These are phyloP conservation scores for Myrmecophaga tridactyla DNA, from an alignment of 2,113 vertebrate genomes.

Conservation along the genomic window DNA sequence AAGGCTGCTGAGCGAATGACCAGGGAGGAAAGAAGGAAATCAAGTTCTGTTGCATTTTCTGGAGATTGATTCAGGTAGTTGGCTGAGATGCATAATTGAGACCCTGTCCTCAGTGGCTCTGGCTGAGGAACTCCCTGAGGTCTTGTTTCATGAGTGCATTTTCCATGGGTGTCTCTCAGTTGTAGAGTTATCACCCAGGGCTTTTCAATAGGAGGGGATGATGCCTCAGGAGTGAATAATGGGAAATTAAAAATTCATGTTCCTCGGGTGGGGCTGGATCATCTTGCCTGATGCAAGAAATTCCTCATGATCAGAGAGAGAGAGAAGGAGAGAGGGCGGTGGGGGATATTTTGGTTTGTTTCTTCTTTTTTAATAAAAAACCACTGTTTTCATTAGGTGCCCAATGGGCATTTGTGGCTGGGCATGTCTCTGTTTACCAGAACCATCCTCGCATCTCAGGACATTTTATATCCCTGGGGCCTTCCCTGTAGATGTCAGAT, in stretches of 20 bases:
- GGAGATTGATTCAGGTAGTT: not conserved
- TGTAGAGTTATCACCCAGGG: rapidly evolving
- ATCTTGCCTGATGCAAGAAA: rapidly evolving
- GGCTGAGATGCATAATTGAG: rapidly evolving
- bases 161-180: rapidly evolving
- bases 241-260: not conserved
- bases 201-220: not conserved
- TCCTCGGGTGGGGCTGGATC: rapidly evolving
- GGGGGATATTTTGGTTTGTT: not conserved
- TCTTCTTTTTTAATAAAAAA: not conserved
- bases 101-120: rapidly evolving
- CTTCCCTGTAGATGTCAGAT: rapidly evolving
- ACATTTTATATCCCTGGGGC: rapidly evolving
- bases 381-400: not conserved
- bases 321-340: no score
- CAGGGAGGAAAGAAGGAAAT: rapidly evolving
- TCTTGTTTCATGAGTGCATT: rapidly evolving
- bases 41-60: not conserved
- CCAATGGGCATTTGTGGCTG: not conserved
- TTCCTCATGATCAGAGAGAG: not conserved
- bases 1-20: not conserved
- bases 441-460: rapidly evolving
- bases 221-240: rapidly evolving
- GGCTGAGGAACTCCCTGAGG: not conserved
- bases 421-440: rapidly evolving